Base-by-base conservation (phyloP, 2,113 vertebrate genomes). In the Percina caprodes region DNA sequence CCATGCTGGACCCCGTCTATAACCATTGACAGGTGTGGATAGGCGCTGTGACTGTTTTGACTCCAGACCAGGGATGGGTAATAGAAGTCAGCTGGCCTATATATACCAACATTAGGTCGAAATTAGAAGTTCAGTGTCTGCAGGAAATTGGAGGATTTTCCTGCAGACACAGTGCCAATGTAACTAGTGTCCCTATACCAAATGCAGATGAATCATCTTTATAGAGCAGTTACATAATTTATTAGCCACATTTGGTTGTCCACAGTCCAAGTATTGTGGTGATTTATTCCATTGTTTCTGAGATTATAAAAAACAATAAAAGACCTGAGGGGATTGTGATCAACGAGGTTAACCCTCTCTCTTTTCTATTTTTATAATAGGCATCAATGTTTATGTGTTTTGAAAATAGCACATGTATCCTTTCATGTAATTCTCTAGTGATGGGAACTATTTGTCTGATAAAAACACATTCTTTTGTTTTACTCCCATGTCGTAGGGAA, bases 91-190 rank as follows among this genome's bases (percentile, higher is more conserved):
- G 87, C 87, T 93, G 88, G 68, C 68, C 81, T 52, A 73, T 74
- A 74, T 84, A 77, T 83, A 23, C 65, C 61, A 45, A 66, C 84
- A 86, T 88, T 72, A 88, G 49, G 48, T 86, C 66, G 63, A 83
- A 82, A 86, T 90, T 74, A 90, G 71, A 75, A 82, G 83, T 84
- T 90, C 42, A 80, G 55, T 82, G 79, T 91, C 60, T 88, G 66
- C 85, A 92, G 89, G 86, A 94, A 94, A 91, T 90, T 86, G 71
- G 74, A 88, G 55, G 77, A 72, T 85, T 88, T 89, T 86, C 65
- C 82, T 81, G 66, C 68, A 77, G 83, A 89, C 74, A 60, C 58
- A 11, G 52, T 74, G 63, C 68, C 68, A 69, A 48, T 89, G 49
- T 73, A 62, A 77, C 65, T 56, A 73, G 65, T 12, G 24, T 60